These are phyloP conservation scores for Peromyscus polionotus DNA, from an alignment of 2,113 vertebrate genomes.

Conservation along the genomic window DNA sequence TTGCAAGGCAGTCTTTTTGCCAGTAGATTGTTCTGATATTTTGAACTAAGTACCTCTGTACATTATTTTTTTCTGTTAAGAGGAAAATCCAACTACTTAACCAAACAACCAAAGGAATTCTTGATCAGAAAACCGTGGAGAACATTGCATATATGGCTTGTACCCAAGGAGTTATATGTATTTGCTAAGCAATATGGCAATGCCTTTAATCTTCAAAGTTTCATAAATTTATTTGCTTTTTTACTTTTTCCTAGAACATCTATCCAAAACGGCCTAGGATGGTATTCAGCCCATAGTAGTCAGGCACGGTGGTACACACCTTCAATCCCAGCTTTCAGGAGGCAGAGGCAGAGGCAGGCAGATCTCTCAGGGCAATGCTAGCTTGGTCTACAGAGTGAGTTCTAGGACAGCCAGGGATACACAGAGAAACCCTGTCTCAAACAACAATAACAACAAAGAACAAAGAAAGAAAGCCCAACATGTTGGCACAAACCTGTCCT, in stretches of 20 bases:
- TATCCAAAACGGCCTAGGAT: neutral
- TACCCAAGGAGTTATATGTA: neutral
- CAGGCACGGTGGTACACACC: too few relatives aligned
- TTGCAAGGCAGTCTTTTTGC: neutral
- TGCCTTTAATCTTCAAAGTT: neutral
- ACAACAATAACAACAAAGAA: neutral
- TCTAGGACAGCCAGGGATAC: too few relatives aligned
- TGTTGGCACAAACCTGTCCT: neutral
- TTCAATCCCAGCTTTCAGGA: neutral
- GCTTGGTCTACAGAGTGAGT: neutral
- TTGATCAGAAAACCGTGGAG: constrained; percentile 11
- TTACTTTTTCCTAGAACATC: constrained; percentile 21
- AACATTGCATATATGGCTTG: neutral
- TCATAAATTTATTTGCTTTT: constrained; percentile 10
- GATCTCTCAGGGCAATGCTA: neutral
- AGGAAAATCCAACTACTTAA: neutral
- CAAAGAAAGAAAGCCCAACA: neutral
- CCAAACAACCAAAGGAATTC: neutral
- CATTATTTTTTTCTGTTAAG: neutral
- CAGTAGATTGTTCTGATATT: neutral
- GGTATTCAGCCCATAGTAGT: neutral
- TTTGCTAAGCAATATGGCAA: neutral
- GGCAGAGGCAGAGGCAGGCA: neutral
- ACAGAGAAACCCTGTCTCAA: neutral
- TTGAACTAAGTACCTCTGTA: constrained; percentile 48